Evolutionary conservation across 2,113 vertebrate genomes (phyloP), one percentile per base, ranked within the genome.

Genomic region (Heliornis fulica): DNA sequence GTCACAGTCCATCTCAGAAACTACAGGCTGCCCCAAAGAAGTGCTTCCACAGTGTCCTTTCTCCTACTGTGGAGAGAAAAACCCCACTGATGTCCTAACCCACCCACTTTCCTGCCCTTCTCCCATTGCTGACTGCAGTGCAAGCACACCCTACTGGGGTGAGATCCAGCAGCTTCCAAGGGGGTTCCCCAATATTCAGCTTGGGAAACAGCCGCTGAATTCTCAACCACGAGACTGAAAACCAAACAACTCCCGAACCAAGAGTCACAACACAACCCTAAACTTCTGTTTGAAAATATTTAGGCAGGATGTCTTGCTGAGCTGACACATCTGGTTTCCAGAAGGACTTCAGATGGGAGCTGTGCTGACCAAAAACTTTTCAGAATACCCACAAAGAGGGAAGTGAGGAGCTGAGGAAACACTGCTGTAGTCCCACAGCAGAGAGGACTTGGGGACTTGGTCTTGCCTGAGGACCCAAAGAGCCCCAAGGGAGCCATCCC

Each of bases 261-360:
- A 63, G 68, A 90, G 75, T 89, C 76, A 92, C 84, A 95, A 94
- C 61, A 32, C 89, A 92, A 83, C 54, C 41, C 41, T 88, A 59
- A 87, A 85, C 91, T 96, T 95, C 56, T 94, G 70, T 93, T 69
- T 90, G 69, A 96, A 94, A 96, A 96, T 77, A 96, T 28, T 94
- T 78, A 94, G 82, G 82, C 79, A 86, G 90, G 84, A 96, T 72
- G 56, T 89, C 94, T 82, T 82, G 86, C 81, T 93, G 93, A 94
- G 83, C 43, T 64, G 89, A 90, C 78, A 90, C 96, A 97, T 93
- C 93, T 97, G 92, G 95, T 77, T 87, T 94, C 93, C 96, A 97
- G 96, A 96, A 95, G 71, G 84, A 77, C 51, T 89, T 83, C 40
- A 74, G 84, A 88, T 90, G 72, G 38, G 17, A 96, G 60, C 45